Conservation (phyloP, 2,888 invertebrate genomes). For the Cinara cedri region DNA sequence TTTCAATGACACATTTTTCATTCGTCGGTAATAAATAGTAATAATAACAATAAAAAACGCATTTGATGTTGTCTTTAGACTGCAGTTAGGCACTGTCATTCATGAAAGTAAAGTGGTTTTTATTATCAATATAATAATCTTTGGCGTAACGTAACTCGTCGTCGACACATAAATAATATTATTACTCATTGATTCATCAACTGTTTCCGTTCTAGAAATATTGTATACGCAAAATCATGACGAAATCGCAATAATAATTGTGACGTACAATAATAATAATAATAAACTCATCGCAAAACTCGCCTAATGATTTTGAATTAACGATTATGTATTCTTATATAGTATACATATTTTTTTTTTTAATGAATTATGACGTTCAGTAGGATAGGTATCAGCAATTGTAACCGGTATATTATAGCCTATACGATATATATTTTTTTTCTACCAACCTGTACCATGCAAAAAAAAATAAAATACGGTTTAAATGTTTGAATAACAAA, state of each 20-base stretch:
- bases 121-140: conserved; percentile 10
- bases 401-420: neutral
- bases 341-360: no score
- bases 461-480: no score
- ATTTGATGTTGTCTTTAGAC: neutral
- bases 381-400: conserved; percentile 1
- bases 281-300: conserved; percentile 7
- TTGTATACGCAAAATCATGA: neutral
- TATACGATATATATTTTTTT: neutral
- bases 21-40: neutral
- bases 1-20: no score
- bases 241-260: neutral
- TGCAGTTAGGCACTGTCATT: neutral
- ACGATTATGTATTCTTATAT: neutral
- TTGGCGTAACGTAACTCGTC: neutral
- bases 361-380: no score
- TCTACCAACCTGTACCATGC: no score
- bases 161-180: neutral
- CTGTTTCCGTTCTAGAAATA: conserved; percentile 17
- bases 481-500: no score
- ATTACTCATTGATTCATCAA: conserved; percentile 36
- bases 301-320: neutral
- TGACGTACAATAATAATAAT: neutral
- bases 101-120: neutral
- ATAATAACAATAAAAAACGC: neutral